phyloP scores from a whole-genome alignment of 2,113 vertebrate species.

The Rhynchomys soricoides region DNA sequence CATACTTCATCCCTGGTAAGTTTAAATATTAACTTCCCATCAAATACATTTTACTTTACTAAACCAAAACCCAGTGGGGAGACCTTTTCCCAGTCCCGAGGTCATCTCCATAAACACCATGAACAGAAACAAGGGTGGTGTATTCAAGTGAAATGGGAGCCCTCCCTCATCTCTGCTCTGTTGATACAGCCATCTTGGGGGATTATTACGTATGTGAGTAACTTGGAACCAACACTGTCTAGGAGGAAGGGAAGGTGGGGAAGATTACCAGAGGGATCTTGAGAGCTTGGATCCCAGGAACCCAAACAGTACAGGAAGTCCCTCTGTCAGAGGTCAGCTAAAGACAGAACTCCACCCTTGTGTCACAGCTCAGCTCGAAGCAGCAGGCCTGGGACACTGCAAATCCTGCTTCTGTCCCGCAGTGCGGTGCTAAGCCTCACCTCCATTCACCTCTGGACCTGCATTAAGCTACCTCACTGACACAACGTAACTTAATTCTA shows the following conservation, averaged over 20 bases:
- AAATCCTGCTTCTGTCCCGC: accelerated
- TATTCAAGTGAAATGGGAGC: background rate
- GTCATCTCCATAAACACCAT: background rate
- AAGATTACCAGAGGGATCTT: accelerated
- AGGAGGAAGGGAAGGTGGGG: background rate
- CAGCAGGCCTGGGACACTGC: accelerated
- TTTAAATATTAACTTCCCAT: background rate
- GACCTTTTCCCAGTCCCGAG: background rate
- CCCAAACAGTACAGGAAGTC: accelerated
- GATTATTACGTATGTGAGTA: background rate
- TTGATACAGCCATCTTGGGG: accelerated
- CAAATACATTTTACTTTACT: background rate
- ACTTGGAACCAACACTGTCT: background rate
- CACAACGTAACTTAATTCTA: background rate
- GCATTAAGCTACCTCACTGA: accelerated
- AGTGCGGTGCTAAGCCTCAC: accelerated
- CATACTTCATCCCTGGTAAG: too few relatives aligned
- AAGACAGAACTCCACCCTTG: background rate
- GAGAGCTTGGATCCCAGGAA: background rate
- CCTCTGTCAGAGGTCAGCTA: background rate
- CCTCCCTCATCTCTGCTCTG: background rate
- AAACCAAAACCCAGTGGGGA: background rate
- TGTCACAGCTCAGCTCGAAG: accelerated
- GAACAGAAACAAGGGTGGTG: background rate
- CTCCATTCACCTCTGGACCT: accelerated